Evolutionary conservation across 2,113 vertebrate species (phyloP), one percentile per base, ranked within the genome.

Genomic region (Ondatra zibethicus): DNA sequence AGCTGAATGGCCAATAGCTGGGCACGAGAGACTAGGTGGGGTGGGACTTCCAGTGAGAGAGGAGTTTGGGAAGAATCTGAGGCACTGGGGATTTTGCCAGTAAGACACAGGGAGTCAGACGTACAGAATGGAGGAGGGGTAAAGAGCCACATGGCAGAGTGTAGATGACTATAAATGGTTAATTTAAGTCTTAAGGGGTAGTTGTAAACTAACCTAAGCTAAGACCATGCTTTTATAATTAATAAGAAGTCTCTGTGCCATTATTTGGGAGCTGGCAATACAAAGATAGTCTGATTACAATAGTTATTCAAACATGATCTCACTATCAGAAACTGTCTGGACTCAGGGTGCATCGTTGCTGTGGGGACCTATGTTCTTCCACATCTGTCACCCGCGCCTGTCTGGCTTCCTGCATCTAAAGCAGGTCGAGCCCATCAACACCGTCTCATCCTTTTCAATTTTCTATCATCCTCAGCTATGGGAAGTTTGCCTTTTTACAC

Each of bases 401-500:
- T 8, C 8, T 61, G 29, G 39, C 9, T 66, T 45, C 42, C 55
- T 2, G 9, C 33, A 33, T 23, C 78, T 87, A 19, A 36, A 33
- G 12, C 10, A 31, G 36, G 42, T 17, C 21, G n/a, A 68, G 31
- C 31, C 45, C 10, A 29, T 65, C 82, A 65, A 63, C 27, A 63
- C 27, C 45, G 39, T 29, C 39, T 85, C 19, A 9, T 14, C 33
- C 33, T 63, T 85, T 85, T n/a, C 88, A 73, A 14, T 27, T 2
- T 7, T 3, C 4, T 36, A 9, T 17, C 47, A 45, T 31, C 31
- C 58, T 66, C 84, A 42, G 16, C n/a, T 8, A 23, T 23, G 8
- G 7, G 14, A 47, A 33, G 0, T 8, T 7, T 13, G 25, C 50
- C 31, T 77, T 47, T 11, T 3, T 1, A 23, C 12, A 45, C 36